phyloP scores from a whole-genome alignment of 2,113 vertebrate genomes.

The Phasianus colchicus region DNA sequence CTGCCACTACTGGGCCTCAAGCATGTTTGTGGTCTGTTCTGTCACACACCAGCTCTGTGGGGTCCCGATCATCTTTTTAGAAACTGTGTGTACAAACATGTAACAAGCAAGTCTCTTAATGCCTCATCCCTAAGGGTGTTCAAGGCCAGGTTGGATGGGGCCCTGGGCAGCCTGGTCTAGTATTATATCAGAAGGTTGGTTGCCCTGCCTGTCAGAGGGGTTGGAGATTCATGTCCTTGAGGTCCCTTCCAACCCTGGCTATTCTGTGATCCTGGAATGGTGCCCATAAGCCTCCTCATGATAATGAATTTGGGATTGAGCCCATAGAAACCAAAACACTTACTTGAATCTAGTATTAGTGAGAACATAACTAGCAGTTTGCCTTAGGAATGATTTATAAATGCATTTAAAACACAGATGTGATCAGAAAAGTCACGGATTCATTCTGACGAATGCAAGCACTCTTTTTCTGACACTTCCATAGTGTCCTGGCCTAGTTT shows the following conservation, averaged over 20 bases:
- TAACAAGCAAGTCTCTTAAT: background rate
- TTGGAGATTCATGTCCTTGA: too few species aligned
- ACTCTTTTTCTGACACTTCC: background rate
- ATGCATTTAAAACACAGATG: background rate
- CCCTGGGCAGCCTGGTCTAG: too few species aligned
- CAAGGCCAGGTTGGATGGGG: too few species aligned
- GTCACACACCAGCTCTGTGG: background rate
- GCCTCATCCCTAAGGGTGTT: too few species aligned
- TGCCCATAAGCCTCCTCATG: background rate
- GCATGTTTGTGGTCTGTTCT: background rate
- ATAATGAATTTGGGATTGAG: background rate
- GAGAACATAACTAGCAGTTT: slow-evolving; percentile 29
- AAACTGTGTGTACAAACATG: background rate
- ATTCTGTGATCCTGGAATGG: background rate
- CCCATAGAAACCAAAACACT: background rate
- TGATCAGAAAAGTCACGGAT: background rate
- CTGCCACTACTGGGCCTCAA: background rate
- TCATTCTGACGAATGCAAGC: background rate
- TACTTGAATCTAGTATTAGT: background rate
- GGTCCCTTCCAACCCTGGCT: too few species aligned
- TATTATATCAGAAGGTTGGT: too few species aligned
- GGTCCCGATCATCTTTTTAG: background rate
- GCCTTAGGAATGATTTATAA: slow-evolving; percentile 21
- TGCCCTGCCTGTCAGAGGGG: too few species aligned
- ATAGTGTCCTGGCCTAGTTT: background rate